phyloP scores from a whole-genome alignment of 2,797 vertebrate genomes.

The Lutjanus campechanus region DNA sequence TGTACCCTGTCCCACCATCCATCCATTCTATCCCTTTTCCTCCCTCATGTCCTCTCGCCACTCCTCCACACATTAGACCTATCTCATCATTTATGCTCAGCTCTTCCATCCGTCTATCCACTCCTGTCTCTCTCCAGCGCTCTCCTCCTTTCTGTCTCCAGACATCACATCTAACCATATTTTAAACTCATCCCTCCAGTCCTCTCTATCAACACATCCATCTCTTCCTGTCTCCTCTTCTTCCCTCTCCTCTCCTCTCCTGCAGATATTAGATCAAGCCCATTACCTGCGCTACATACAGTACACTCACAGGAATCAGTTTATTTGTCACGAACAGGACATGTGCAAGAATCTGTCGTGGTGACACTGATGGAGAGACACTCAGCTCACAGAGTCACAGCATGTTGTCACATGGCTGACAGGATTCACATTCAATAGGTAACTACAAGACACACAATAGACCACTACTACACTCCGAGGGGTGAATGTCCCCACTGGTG shows the following conservation, averaged over 20 bases:
- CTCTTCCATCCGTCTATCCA: constrained; percentile 48
- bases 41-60: constrained; percentile 63
- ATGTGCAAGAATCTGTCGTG: constrained; percentile 48
- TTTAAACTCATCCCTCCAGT: constrained; percentile 73
- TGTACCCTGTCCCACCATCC: constrained; percentile 59
- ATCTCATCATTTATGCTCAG: constrained; percentile 74
- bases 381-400: constrained; percentile 13
- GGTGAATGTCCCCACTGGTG: too few relatives aligned
- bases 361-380: constrained; percentile 50
- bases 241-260: constrained; percentile 34
- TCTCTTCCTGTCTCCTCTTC: constrained; percentile 59
- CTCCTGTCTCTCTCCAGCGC: constrained; percentile 52
- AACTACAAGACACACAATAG: neutral
- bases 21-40: constrained; percentile 55
- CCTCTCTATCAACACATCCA: constrained; percentile 71
- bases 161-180: constrained; percentile 74
- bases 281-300: constrained; percentile 61
- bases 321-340: constrained; percentile 55
- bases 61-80: constrained; percentile 70
- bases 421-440: constrained; percentile 13
- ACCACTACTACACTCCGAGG: too few relatives aligned
- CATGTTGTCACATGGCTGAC: neutral
- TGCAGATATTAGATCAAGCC: constrained; percentile 66
- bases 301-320: constrained; percentile 59
- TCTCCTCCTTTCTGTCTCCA: constrained; percentile 63